Percentiles rank a stretch among this genome's conserved stretches.
phyloP scores from a whole-genome alignment of 2,888 invertebrate genomes.

The Philaethria dido region DNA sequence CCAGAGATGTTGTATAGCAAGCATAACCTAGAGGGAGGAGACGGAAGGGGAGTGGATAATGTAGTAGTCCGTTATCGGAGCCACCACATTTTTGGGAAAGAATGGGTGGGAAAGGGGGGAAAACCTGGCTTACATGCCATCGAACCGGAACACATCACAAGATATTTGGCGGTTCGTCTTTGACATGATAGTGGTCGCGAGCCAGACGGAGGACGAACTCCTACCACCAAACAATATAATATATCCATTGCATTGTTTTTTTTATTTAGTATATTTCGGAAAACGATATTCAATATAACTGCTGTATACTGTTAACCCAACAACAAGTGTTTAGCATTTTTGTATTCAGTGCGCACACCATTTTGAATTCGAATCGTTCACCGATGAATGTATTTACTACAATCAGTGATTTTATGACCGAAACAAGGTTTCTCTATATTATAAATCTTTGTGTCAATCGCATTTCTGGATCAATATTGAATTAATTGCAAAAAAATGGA shows the following conservation, averaged over 20 bases:
- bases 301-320: conserved; percentile 11
- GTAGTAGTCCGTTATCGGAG: no score
- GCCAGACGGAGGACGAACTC: no score
- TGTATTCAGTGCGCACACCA: conserved; percentile 56
- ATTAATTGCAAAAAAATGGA: neutral
- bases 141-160: no score
- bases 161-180: no score
- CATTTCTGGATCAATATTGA: neutral
- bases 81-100: no score
- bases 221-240: no score
- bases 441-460: conserved; percentile 26
- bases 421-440: conserved; percentile 44
- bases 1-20: no score
- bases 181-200: no score
- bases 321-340: neutral
- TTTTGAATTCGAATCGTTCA: conserved; percentile 59
- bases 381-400: conserved; percentile 52
- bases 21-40: no score
- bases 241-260: neutral
- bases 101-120: no score
- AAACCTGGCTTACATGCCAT: no score
- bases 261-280: neutral
- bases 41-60: no score
- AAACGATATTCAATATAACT: neutral
- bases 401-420: conserved; percentile 52